These are phyloP conservation scores for Poeciliopsis presidionis DNA, from an alignment of 2,797 vertebrate genomes.

Conservation along the genomic window DNA sequence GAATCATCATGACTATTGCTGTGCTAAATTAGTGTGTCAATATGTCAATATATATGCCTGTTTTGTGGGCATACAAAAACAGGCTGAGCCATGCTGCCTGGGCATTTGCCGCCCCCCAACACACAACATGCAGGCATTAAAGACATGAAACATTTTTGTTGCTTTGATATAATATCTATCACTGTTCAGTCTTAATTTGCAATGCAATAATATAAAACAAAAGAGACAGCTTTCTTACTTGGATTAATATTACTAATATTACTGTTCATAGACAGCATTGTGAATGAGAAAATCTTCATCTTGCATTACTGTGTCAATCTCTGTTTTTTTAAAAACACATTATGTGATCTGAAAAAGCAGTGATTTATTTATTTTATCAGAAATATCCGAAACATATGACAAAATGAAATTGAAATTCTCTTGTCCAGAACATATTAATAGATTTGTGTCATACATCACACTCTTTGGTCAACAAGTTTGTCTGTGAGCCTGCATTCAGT, in stretches of 20 bases:
- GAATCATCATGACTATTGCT: slow-evolving; percentile 36
- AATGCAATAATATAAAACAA: not conserved
- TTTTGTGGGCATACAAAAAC: slow-evolving; percentile 37
- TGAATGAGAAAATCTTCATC: not conserved
- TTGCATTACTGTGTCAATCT: not conserved
- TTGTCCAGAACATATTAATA: not conserved
- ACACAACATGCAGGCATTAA: slow-evolving; percentile 31
- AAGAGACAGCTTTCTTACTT: not conserved
- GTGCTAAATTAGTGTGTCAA: slow-evolving; percentile 44
- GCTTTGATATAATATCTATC: not conserved
- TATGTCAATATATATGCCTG: slow-evolving; percentile 49
- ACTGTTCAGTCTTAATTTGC: not conserved
- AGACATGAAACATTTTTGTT: not conserved
- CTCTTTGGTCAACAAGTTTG: not conserved
- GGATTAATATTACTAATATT: not conserved
- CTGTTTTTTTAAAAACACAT: not conserved
- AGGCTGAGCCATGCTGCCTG: slow-evolving; percentile 39
- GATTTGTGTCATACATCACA: not conserved
- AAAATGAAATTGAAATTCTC: not conserved
- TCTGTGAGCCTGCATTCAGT: not conserved
- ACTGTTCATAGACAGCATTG: not conserved
- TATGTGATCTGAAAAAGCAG: not conserved
- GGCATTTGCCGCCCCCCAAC: slow-evolving; percentile 37
- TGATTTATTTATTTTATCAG: not conserved
- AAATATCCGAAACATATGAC: not conserved